phyloP scores from a whole-genome alignment of 2,888 invertebrate species.

The Hyposoter didymator region DNA sequence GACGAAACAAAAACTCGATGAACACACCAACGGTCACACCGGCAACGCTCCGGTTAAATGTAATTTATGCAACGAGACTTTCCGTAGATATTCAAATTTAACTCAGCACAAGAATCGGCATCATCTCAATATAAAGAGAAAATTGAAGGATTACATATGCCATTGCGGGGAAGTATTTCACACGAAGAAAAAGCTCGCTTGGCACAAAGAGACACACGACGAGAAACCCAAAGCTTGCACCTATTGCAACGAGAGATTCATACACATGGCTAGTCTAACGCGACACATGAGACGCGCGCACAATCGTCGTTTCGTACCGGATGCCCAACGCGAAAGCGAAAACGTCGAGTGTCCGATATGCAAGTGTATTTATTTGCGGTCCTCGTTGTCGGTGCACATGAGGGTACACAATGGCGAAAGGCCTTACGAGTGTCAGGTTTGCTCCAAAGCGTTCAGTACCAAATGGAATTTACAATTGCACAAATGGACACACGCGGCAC shows the following conservation, averaged over 20 bases:
- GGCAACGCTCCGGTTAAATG: constrained; percentile 93
- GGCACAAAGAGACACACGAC: constrained; percentile 95
- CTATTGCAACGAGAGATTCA: constrained; percentile 94
- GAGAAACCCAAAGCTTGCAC: constrained; percentile 92
- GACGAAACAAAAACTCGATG: constrained; percentile 92
- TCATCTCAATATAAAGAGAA: constrained; percentile 90
- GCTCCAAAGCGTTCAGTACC: constrained; percentile 94
- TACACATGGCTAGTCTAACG: constrained; percentile 93
- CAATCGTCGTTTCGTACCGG: constrained; percentile 90
- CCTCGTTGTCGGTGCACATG: constrained; percentile 92
- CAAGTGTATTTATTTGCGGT: constrained; percentile 90
- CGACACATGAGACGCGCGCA: constrained; percentile 93
- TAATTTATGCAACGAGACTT: constrained; percentile 91
- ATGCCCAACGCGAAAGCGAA: constrained; percentile 86
- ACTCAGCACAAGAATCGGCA: constrained; percentile 93
- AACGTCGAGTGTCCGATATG: constrained; percentile 93
- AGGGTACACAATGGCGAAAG: constrained; percentile 90
- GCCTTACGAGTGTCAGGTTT: constrained; percentile 92
- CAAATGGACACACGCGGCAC: constrained; percentile 94
- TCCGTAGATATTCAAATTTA: constrained; percentile 93
- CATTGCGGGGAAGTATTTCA: constrained; percentile 93
- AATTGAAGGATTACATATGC: constrained; percentile 90
- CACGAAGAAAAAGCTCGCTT: constrained; percentile 92
- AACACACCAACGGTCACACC: constrained; percentile 93
- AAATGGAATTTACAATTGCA: constrained; percentile 96